Base-by-base conservation (phyloP, 2,888 invertebrate genomes). In the Brachylomia viminalis region DNA sequence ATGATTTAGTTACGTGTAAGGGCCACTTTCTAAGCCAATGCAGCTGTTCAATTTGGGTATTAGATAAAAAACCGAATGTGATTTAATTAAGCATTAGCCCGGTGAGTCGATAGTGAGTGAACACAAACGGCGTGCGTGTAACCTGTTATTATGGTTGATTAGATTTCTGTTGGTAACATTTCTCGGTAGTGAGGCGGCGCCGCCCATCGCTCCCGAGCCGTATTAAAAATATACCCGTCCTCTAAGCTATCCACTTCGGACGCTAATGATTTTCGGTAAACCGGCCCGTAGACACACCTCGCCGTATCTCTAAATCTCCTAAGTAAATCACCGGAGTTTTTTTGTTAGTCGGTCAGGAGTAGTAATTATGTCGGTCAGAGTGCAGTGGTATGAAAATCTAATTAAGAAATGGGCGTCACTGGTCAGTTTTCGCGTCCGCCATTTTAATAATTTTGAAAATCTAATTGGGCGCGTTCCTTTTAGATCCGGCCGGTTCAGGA, bases 111-210 rank as follows among this genome's bases (percentile, higher is more conserved):
- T 94, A 94, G 94, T 94, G 93, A 94, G 94, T 94, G 95, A 95
- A 94, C 95, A 94, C 94, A 95, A 95, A 94, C 95, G 94, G 94
- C 91, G 94, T 91, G 92, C 93, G 92, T 92, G 94, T 95, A 96
- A 96, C 96, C 96, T 96, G 96, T 96, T 96, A 96, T 96, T 96
- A 96, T 94, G 94, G 89, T 95, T 96, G 96, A 96, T 96, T 96
- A 96, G 96, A 96, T 96, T 96, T 96, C 95, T 95, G 96, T 96
- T 95, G 95, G 96, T 95, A 95, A 95, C 95, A 95, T 95, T 96
- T 96, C 96, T 96, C 96, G 96, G 96, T 96, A 96, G 96, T 96
- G 94, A 92, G 86, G 82, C 92, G 94, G 94, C 93, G 93, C 94
- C 96, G 96, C 96, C 96, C 96, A 95, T 94, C 95, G 96, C 96